phyloP scores from a whole-genome alignment of 2,113 vertebrate genomes.

The Protobothrops flavoviridis region DNA sequence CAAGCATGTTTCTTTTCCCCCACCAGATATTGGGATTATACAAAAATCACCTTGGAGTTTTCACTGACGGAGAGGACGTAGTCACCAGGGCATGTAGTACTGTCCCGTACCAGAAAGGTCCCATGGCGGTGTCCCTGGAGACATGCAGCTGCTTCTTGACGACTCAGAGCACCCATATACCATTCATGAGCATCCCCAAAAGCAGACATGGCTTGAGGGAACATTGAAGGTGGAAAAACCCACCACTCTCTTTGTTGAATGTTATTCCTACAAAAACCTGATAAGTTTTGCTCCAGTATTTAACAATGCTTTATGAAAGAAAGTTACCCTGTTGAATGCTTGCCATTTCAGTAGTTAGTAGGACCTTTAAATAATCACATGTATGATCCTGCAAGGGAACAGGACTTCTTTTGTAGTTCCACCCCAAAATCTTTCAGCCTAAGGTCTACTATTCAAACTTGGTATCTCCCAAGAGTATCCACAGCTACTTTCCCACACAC shows the following conservation, averaged over 20 bases:
- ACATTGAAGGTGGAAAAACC: not conserved
- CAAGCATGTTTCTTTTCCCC: not conserved
- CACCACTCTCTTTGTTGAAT: not conserved
- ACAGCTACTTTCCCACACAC: not conserved
- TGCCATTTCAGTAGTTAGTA: not conserved
- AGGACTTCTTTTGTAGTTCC: not conserved
- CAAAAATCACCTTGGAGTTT: conserved; percentile 25
- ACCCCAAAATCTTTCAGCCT: not conserved
- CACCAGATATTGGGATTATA: not conserved
- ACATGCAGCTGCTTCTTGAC: conserved; percentile 26
- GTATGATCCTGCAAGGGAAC: not conserved
- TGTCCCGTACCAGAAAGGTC: conserved; percentile 33
- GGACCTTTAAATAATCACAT: not conserved
- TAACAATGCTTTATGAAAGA: not conserved
- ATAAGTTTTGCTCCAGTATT: not conserved
- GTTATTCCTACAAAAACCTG: not conserved
- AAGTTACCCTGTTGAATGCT: not conserved
- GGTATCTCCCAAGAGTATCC: not conserved
- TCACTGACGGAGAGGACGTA: conserved; percentile 24
- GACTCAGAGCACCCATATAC: conserved; percentile 35
- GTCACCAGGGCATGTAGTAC: conserved; percentile 23
- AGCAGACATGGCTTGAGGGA: conserved; percentile 27
- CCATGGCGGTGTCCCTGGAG: conserved; percentile 31
- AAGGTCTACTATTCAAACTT: not conserved
- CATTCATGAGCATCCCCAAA: conserved; percentile 33